A percentile compares a stretch with the other conserved stretches of the same genome.
Evolutionary conservation across 2,888 invertebrate genomes (phyloP).

Genomic region (Ormyrus rosae): DNA sequence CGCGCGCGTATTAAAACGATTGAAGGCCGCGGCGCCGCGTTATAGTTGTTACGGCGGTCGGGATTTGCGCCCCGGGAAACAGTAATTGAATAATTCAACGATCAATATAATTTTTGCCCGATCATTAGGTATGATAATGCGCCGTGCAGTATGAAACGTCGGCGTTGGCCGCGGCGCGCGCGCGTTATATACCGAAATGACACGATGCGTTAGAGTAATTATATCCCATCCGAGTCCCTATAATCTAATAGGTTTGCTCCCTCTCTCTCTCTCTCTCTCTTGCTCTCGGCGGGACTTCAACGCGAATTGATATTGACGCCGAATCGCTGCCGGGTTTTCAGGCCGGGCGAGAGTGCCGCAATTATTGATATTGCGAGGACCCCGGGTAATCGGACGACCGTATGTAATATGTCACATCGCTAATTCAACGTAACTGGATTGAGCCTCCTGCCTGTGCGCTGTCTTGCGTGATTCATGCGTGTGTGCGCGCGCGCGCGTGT

Average conservation of each 20-base stretch:
- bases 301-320: slow-evolving; percentile 45
- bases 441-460: neutral
- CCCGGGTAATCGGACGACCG: slow-evolving; percentile 31
- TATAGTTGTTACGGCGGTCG: neutral
- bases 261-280: slow-evolving; percentile 1
- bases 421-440: slow-evolving; percentile 46
- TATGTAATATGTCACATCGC: slow-evolving; percentile 53
- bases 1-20: too few species aligned
- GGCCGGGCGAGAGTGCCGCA: slow-evolving; percentile 8
- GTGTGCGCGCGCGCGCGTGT: too few species aligned
- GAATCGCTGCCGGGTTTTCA: slow-evolving; percentile 20
- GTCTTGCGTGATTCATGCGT: too few species aligned
- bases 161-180: neutral
- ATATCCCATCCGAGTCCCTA: slow-evolving; percentile 20
- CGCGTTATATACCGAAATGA: neutral
- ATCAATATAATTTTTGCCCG: slow-evolving; percentile 42
- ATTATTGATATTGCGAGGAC: slow-evolving; percentile 51
- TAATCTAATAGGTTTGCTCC: slow-evolving; percentile 41
- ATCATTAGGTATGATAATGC: slow-evolving; percentile 38
- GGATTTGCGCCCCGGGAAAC: neutral
- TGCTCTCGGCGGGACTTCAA: neutral
- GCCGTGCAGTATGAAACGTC: slow-evolving; percentile 9
- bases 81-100: slow-evolving; percentile 55
- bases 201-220: slow-evolving; percentile 36
- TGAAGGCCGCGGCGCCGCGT: neutral